Base-by-base conservation (phyloP, 2,113 vertebrate genomes). In the Paedocypris sp. region DNA sequence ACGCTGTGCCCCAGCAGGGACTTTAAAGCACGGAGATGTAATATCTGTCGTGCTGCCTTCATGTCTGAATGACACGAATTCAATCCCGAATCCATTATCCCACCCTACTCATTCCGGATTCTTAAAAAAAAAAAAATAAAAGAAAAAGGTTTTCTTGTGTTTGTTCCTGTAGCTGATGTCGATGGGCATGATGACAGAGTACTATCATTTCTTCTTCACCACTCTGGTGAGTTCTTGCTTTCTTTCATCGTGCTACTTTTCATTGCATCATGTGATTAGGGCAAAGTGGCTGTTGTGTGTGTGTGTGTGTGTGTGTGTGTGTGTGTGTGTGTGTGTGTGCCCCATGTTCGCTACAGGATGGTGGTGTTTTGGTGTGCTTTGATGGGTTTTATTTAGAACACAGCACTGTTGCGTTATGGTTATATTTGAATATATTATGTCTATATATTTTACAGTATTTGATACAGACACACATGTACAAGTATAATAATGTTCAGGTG, bases 171-270 rank as follows among this genome's bases (percentile, higher is more conserved):
- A 99, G 95, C 88, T 96, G 62, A 91, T 96, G 6, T 93, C 93
- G 11, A 93, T 98, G 94, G 95, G 95, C 64, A 99, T 99, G 95
- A 99, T 99, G 93, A 99, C 95, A 0, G 95, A 99, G 69, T 97
- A 98, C 67, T 98, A 99, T 67, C 95, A 99, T 72, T 99, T 93
- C 75, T 94, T 99, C 80, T 99, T 98, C 74, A 98, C 94, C 6
- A 98, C 94, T 13, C 71, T 99, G 94, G 95, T 99, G 85, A 92
- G 91, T 72, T 6, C 39, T 16, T 35, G 60, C 31, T 12, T 10
- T 6, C 31, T 32, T 64, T 52, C 4, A 46, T 38, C 23, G 32
- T 5, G 45, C 13, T 1, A 11, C 10, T 46, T 23, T 47, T 32
- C 4, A 18, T 22, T 22, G n/a, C 19, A 20, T 48, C n/a, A 45